Percentiles rank a stretch among this genome's conserved stretches.
These are phyloP conservation scores for Artibeus lituratus DNA, from an alignment of 2,797 vertebrate species.

Conservation along the genomic window DNA sequence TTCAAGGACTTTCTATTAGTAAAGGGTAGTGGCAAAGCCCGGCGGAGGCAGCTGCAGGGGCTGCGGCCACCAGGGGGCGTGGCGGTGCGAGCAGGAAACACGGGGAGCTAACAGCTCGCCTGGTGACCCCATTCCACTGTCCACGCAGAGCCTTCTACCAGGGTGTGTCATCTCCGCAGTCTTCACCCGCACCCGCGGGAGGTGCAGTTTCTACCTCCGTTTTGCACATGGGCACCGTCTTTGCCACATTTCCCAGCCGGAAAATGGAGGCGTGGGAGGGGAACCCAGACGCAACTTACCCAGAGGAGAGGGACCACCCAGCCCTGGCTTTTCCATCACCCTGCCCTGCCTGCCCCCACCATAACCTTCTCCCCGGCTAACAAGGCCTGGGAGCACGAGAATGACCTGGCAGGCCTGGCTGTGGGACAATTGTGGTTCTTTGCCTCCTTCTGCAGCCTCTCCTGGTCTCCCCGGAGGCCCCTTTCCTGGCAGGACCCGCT, in stretches of 20 bases:
- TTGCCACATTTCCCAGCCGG: background rate
- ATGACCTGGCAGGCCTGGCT: background rate
- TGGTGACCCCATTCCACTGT: fast-evolving
- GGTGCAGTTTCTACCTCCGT: background rate
- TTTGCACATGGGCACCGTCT: no score
- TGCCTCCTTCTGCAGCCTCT: background rate
- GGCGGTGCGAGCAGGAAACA: background rate
- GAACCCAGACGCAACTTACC: background rate
- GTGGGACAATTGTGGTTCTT: background rate
- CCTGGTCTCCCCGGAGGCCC: background rate
- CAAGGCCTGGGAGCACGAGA: background rate
- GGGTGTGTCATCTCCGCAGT: fast-evolving
- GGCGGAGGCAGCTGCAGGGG: fast-evolving
- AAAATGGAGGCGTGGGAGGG: background rate
- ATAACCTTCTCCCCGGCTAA: background rate
- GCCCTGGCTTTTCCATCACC: background rate
- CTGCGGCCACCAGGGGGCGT: background rate
- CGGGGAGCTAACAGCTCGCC: fast-evolving
- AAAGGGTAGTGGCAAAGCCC: background rate
- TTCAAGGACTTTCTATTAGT: no score
- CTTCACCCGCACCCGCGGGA: no score
- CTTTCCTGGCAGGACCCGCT: background rate
- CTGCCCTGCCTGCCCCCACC: background rate
- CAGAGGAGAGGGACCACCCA: background rate
- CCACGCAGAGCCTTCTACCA: background rate